Conservation (phyloP, 2,888 invertebrate genomes). For the Xylota segnis region DNA sequence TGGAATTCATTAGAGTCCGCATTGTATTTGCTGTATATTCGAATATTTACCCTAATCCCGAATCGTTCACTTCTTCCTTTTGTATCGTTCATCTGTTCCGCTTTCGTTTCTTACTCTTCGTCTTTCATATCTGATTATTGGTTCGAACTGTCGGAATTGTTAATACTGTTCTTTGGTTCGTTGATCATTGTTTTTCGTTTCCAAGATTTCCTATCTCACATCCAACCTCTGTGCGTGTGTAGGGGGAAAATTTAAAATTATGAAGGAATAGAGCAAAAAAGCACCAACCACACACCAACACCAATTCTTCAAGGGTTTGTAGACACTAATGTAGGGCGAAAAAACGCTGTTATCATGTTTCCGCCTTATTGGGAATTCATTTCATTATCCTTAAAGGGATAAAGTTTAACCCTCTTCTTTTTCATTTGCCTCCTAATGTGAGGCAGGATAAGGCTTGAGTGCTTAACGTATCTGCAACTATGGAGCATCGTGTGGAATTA, state of each 20-base stretch:
- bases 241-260: conserved; percentile 20
- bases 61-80: conserved; percentile 5
- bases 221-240: neutral
- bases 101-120: neutral
- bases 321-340: neutral
- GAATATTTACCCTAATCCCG: conserved; percentile 5
- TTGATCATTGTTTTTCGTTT: conserved; percentile 32
- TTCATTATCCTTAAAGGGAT: conserved; percentile 35
- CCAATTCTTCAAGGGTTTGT: conserved; percentile 1
- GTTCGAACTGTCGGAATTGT: conserved; percentile 16
- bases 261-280: conserved; percentile 16
- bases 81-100: conserved; percentile 20
- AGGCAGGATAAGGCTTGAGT: conserved; percentile 9
- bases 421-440: conserved; percentile 11
- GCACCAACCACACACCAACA: neutral
- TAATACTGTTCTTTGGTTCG: conserved; percentile 44
- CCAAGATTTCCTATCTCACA: conserved; percentile 5
- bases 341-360: conserved; percentile 61
- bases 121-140: neutral
- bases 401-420: conserved; percentile 21
- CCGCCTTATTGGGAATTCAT: conserved; percentile 63
- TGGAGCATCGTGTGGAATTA: conserved; percentile 34
- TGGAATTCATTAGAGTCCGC: conserved; percentile 50
- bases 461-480: conserved; percentile 37
- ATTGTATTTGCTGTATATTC: conserved; percentile 5